These are phyloP conservation scores for Hystrix brachyura DNA, from an alignment of 2,113 vertebrate genomes.

Conservation along the genomic window DNA sequence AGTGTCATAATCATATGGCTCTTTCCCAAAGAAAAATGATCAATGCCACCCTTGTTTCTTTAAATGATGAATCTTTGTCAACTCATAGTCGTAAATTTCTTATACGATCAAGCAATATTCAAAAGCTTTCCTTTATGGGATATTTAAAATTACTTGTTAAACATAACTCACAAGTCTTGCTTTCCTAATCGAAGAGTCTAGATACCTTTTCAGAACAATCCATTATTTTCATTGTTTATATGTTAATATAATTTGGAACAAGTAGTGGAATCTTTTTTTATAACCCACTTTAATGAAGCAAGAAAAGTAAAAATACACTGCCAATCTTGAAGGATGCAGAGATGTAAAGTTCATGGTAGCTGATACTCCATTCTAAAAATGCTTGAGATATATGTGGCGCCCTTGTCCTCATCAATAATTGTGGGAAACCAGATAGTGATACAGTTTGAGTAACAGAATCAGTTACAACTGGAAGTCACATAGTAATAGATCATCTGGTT, in stretches of 20 bases:
- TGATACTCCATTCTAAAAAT: neutral
- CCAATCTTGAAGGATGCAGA: neutral
- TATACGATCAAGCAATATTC: neutral
- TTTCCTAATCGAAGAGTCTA: slow-evolving; percentile 24
- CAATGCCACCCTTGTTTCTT: neutral
- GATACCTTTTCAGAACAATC: slow-evolving; percentile 8
- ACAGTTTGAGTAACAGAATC: neutral
- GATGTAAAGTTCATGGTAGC: neutral
- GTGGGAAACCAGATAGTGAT: neutral
- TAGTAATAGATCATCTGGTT: neutral
- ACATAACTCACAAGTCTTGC: neutral
- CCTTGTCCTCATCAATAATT: neutral
- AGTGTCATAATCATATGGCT: neutral
- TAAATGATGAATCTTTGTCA: neutral
- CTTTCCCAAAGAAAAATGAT: slow-evolving; percentile 9
- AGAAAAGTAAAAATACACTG: neutral
- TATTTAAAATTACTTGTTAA: slow-evolving; percentile 22
- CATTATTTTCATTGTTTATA: slow-evolving; percentile 1
- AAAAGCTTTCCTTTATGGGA: neutral
- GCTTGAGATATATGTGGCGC: neutral
- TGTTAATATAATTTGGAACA: slow-evolving; percentile 34
- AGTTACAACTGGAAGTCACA: neutral
- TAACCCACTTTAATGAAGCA: neutral
- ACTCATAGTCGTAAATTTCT: neutral
- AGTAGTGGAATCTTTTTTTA: neutral